Base-by-base conservation (phyloP, 2,888 invertebrate genomes). In the Drosophila merina region DNA sequence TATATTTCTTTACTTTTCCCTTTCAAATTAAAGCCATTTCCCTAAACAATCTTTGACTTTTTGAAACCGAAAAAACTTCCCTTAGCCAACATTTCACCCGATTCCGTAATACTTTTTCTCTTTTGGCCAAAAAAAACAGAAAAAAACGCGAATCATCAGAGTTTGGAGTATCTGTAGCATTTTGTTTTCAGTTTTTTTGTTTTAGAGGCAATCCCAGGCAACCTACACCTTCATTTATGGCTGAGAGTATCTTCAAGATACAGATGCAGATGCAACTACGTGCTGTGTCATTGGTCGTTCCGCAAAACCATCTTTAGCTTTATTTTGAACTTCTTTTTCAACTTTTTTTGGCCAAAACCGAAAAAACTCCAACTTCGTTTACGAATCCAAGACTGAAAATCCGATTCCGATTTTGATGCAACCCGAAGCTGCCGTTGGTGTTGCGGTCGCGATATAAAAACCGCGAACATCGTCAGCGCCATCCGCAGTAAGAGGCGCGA, bases 401-500 rank as follows among this genome's bases (percentile, higher is more conserved):
- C 33, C 51, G 45, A 72, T 79, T 86, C 70, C 20, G n/a, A 79
- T 76, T 86, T 87, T 87, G 81, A 78, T 72, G 87, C 86, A 85
- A 76, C 82, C 74, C 87, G 62, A 72, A 72, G 58, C 31, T 36
- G 49, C 4, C 42, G 47, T 3, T 44, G 40, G 6, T 50, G 57
- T 14, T 48, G 59, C 12, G 42, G 57, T 38, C 28, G 45, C 38
- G 59, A 55, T 42, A 91, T 91, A 91, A 89, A 91, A 91, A 90
- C 90, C 77, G 77, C 85, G 80, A 79, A 80, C 84, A 68, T 60
- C 76, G 74, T 77, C 86, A 76, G 89, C 89, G 86, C 79, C 86
- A 82, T 76, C 78, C 88, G 87, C 89, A 91, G 91, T 91, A 78
- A 83, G 86, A 77, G 88, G 86, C 88, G 88, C 82, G 88, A 87